Evolutionary conservation across 2,888 invertebrate genomes (phyloP), one percentile per base, ranked within the genome.

Genomic region (Lasioglossum marginatum): DNA sequence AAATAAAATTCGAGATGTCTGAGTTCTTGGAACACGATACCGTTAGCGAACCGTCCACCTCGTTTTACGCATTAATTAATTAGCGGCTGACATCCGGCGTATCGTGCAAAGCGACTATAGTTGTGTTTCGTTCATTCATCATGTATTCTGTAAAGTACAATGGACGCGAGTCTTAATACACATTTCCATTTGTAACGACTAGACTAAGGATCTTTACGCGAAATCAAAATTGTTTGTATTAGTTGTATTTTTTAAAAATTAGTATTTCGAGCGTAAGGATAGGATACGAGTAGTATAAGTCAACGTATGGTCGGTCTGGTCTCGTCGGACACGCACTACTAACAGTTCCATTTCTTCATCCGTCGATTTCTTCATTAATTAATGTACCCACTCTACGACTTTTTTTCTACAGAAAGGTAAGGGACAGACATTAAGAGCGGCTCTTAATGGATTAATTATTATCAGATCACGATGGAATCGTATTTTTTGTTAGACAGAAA

Each of bases 1-100:
- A 70, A 81, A 66, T 37, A 72, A 68, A 68, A 68, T 68, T 37
- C 34, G 34, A 34, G 23, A 68, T 40, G 66, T 37, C 34, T 4
- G 66, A 34, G 34, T 66, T 66, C 34, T 66, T 34, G 31, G 34
- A 66, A 66, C 34, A 8, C 34, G 23, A 66, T 66, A 66, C 31
- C 14, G n/a, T 63, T 63, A 16, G 27, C 60, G 27, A 16, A 60
- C 60, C 14, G 27, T 31, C 27, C 27, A 6, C 63, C 6, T 31
- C 16, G 63, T 63, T 63, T 63, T 16, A 34, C 10, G 19, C 66
- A 31, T 66, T 66, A 31, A 66, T 66, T 66, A 66, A 34, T 66
- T 66, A 66, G 34, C 27, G 63, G 63, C 31, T 5, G 27, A 63
- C 63, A 14, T 27, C 27, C 4, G 14, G 27, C 14, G 5, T 60